Base-by-base conservation (phyloP, 2,888 invertebrate species). In the Scaptomyza tumidula region DNA sequence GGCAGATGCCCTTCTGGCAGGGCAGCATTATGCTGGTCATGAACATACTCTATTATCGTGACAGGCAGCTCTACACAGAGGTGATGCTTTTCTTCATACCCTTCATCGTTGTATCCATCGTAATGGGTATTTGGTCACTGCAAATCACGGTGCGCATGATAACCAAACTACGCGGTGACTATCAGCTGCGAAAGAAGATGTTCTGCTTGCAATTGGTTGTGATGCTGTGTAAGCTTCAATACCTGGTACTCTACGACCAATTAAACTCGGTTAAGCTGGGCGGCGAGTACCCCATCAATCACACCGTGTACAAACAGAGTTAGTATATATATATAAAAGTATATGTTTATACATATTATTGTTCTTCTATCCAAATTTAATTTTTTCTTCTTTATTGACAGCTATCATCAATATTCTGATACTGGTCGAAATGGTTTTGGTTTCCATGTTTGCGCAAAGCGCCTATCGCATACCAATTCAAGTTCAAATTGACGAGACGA, bases 1-100 rank as follows among this genome's bases (percentile, higher is more conserved):
- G 90, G 82, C 92, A 92, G 74, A 89, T 92, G 89, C 90, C 90
- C 24, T 72, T 91, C 66, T 85, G 91, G 46, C 92, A 92, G 71
- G 89, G 89, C 5, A 76, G 83, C 62, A 88, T 92, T 14, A 90
- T 91, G 90, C 62, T 92, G 57, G 86, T 88, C n/a, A 75, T 91
- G 61, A 91, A 91, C 64, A 77, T 88, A 16, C 83, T 92, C 13
- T 92, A 90, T 63, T 89, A 90, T 67, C 67, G 72, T n/a, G 80
- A 83, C 33, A 70, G 89, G 64, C 67, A 75, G 6, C 67, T 91
- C 0, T 92, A 90, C 46, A 49, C 56, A 0, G 80, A 82, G 53
- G 80, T 90, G 19, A 65, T 80, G 52, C n/a, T 80, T n/a, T 92
- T 91, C 75, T 92, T 92, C 64, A 71, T 87, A 45, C 92, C 92